Base-by-base conservation (phyloP, 2,888 invertebrate species). In the Pantelozetes paolii region DNA sequence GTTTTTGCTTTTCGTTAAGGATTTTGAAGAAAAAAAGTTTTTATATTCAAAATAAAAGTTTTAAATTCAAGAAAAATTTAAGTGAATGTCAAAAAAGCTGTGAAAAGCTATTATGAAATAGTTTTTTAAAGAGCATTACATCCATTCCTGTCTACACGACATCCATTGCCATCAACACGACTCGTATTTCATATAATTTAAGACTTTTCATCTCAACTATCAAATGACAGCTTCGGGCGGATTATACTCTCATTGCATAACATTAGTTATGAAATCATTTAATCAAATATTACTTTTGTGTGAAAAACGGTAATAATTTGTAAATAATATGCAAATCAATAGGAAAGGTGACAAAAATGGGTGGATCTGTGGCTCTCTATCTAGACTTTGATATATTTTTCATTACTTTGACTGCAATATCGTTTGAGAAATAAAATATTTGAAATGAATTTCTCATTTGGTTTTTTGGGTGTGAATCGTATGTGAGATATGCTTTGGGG, bases 161-260 rank as follows among this genome's bases (percentile, higher is more conserved):
- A n/a, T n/a, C n/a, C n/a, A n/a, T n/a, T n/a, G n/a, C n/a, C n/a
- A n/a, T n/a, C n/a, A n/a, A n/a, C n/a, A n/a, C n/a, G n/a, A n/a
- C n/a, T 45, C n/a, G n/a, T 45, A 45, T 45, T 45, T 45, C 36
- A 48, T 48, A 48, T 11, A 48, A n/a, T 13, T 3, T 11, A 36
- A 36, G 50, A 50, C 9, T 57, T 23, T 28, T 30, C 28, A 57
- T 57, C 15, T 57, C 20, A 20, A 40, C 32, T 64, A 64, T 64
- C 36, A 64, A 64, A 64, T 36, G 36, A 64, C 64, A n/a, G 36
- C 64, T 64, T 64, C 36, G 64, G 64, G 64, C 64, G 64, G 64
- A 64, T 64, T 18, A 59, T n/a, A 8, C 28, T 59, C 30, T 59
- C 59, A 6, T 59, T 5, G 59, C 18, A 26, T 3, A 2, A 50